These are phyloP conservation scores for Trichomalopsis sarcophagae DNA, from an alignment of 1,140 invertebrate species.

Conservation along the genomic window DNA sequence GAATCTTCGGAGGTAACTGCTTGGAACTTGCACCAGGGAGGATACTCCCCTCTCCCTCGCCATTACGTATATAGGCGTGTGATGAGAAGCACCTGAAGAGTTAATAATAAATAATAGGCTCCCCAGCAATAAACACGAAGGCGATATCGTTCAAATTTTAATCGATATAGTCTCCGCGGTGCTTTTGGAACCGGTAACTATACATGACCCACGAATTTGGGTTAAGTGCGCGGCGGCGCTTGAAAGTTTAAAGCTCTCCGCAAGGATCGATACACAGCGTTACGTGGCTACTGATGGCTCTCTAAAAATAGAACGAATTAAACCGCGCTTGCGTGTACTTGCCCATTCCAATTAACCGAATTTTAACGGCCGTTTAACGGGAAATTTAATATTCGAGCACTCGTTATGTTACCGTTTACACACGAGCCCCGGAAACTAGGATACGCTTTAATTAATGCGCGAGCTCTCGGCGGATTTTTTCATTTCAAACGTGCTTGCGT, in stretches of 20 bases:
- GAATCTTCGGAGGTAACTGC: slow-evolving; percentile 44
- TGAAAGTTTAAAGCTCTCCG: slow-evolving; percentile 16
- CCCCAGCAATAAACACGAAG: not conserved
- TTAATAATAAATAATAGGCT: not conserved
- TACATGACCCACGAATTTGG: not conserved
- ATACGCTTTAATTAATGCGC: not conserved
- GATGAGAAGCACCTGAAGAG: not conserved
- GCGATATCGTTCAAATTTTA: slow-evolving; percentile 14
- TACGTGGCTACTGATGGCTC: not conserved
- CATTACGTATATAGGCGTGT: not conserved
- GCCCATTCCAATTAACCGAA: not conserved
- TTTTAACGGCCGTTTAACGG: slow-evolving; percentile 16
- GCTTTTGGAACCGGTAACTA: not conserved
- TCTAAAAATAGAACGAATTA: slow-evolving; percentile 30
- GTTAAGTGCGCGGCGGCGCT: slow-evolving; percentile 16
- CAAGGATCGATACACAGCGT: slow-evolving; percentile 10
- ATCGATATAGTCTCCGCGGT: not conserved
- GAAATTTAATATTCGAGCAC: no score
- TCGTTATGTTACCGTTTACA: no score
- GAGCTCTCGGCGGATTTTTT: not conserved
- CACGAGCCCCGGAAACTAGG: no score
- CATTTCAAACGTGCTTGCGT: no score
- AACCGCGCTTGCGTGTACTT: not conserved
- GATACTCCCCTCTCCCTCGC: not conserved
- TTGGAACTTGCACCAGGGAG: slow-evolving; percentile 12